Conservation (phyloP, 2,797 vertebrate species). For the Anomalospiza imberbis region DNA sequence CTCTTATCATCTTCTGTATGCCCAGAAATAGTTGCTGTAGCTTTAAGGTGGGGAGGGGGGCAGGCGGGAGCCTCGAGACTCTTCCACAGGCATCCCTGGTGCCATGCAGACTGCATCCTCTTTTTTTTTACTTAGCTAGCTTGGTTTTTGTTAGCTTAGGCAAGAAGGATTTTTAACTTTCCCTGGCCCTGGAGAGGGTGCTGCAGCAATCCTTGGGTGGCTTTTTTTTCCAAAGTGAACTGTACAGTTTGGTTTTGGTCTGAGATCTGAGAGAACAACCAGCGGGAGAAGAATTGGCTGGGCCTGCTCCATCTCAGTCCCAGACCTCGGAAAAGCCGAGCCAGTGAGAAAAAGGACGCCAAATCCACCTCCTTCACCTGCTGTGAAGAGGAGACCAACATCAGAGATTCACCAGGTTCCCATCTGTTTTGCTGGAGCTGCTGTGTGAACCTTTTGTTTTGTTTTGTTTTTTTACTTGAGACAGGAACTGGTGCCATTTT, state of each 20-base stretch:
- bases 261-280: background rate
- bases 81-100: accelerated
- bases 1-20: background rate
- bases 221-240: background rate
- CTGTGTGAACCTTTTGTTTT: background rate
- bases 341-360: background rate
- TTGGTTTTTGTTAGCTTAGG: background rate
- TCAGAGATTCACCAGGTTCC: background rate
- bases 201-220: background rate
- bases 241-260: background rate
- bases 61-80: background rate
- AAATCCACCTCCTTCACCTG: background rate
- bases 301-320: background rate
- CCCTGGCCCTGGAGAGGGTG: background rate
- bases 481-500: accelerated
- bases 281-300: background rate
- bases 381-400: background rate
- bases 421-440: background rate
- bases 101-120: accelerated
- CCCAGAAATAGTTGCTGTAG: background rate
- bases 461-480: background rate
- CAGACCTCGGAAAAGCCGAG: accelerated
- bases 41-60: background rate
- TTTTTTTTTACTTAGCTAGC: background rate
- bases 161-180: background rate